Conservation (phyloP, 2,113 vertebrate species). For the Zapornia atra region DNA sequence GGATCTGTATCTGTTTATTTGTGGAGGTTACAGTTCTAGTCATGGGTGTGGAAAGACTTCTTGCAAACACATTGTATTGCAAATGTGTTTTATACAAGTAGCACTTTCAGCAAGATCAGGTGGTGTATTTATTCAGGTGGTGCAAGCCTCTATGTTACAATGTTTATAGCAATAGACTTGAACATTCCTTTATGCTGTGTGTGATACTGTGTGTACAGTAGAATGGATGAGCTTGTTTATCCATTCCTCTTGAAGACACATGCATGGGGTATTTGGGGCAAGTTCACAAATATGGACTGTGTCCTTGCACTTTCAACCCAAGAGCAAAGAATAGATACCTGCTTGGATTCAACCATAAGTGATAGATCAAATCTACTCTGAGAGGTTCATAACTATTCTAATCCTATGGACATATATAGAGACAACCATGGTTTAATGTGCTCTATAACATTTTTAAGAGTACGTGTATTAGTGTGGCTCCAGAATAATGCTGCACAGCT, state of each 20-base stretch:
- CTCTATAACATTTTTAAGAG: background rate
- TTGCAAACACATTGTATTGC: background rate
- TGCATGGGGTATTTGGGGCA: background rate
- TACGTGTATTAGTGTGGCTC: background rate
- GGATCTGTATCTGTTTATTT: background rate
- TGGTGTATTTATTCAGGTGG: background rate
- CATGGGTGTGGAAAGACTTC: background rate
- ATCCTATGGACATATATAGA: background rate
- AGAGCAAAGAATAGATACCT: background rate
- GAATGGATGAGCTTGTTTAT: background rate
- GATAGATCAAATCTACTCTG: background rate
- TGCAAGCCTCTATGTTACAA: background rate
- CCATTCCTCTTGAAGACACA: background rate
- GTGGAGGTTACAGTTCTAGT: background rate
- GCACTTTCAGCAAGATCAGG: background rate
- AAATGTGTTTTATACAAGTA: background rate
- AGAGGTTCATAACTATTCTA: background rate
- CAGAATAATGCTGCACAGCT: background rate
- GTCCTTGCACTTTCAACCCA: background rate
- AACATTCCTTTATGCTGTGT: background rate
- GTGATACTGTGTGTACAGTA: background rate
- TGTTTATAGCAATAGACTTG: background rate
- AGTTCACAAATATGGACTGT: background rate
- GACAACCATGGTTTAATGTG: background rate
- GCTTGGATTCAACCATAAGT: background rate